Base-by-base conservation (phyloP, 2,113 vertebrate species). In the Cephalopterus ornatus region DNA sequence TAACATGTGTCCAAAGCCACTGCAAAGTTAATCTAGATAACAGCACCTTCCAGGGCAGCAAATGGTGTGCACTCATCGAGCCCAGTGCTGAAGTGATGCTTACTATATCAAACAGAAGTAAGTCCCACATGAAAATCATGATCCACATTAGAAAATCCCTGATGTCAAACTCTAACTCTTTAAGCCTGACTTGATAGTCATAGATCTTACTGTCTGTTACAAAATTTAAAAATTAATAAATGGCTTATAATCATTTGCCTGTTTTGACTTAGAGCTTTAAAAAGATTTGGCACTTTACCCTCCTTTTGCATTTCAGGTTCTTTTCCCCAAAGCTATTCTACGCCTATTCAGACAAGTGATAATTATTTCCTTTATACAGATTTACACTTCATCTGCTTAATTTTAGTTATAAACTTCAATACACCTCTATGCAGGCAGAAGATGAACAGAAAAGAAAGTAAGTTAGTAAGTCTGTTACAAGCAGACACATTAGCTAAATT, bases 61-160 rank as follows among this genome's bases (percentile, higher is more conserved):
- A 52, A 68, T 0, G 2, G 12, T 0, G 6, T 15, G 22, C 21
- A 49, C 1, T 0, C 4, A 22, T n/a, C 1, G 2, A 66, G 32
- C 12, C 8, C 27, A 32, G 44, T 11, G 20, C 20, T 37, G 22
- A 67, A 55, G 14, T 32, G n/a, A 35, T 24, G n/a, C 2, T 71
- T 27, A 11, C 24, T 37, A 16, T 9, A 27, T 21, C 15, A 47
- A 76, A 8, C 18, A 87, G 14, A 79, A 42, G 28, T 39, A 79
- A 42, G 28, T 39, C 21, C 35, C 33, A 15, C 0, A 6, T 28
- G 35, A 77, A 93, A 92, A 32, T 5, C 12, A 41, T 4, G 2
- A 14, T 8, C 11, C n/a, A 32, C 28, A 5, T 15, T 15, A n/a
- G 24, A 6, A 72, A 52, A 39, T 9, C 28, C 23, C 14, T 58